phyloP scores from a whole-genome alignment of 2,113 vertebrate species.

The Tenebrosternarchus preto region DNA sequence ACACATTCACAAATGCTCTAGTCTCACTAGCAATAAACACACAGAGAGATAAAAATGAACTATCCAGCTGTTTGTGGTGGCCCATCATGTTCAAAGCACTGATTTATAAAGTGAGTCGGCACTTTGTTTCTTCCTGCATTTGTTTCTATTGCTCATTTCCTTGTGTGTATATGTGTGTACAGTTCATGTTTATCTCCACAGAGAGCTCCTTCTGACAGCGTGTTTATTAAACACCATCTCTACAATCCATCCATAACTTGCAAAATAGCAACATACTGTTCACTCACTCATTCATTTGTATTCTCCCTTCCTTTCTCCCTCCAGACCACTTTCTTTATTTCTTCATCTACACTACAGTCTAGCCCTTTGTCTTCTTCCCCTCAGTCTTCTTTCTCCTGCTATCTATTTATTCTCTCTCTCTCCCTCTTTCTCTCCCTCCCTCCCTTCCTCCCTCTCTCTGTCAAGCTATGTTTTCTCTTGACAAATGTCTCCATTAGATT shows the following conservation, averaged over 20 bases:
- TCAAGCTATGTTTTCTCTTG: slow-evolving; percentile 9
- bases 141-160: slow-evolving; percentile 20
- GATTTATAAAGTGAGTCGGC: neutral
- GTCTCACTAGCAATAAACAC: slow-evolving; percentile 27
- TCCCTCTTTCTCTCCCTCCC: neutral
- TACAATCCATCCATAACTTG: slow-evolving; percentile 35
- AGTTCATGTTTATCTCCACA: slow-evolving; percentile 51
- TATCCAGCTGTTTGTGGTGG: neutral
- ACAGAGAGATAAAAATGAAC: neutral
- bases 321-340: slow-evolving; percentile 7
- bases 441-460: neutral
- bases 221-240: slow-evolving; percentile 62
- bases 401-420: neutral
- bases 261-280: slow-evolving; percentile 49
- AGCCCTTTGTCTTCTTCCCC: neutral
- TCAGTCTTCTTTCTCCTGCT: neutral
- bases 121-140: neutral
- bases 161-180: slow-evolving; percentile 7
- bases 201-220: slow-evolving; percentile 34
- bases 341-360: neutral
- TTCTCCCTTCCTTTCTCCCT: neutral
- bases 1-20: slow-evolving; percentile 33
- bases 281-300: neutral
- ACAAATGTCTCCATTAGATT: slow-evolving; percentile 45
- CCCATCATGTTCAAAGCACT: neutral